A percentile compares a stretch with the other conserved stretches of the same genome.
phyloP scores from a whole-genome alignment of 1,140 invertebrate species.

The Hesperophylax magnus region DNA sequence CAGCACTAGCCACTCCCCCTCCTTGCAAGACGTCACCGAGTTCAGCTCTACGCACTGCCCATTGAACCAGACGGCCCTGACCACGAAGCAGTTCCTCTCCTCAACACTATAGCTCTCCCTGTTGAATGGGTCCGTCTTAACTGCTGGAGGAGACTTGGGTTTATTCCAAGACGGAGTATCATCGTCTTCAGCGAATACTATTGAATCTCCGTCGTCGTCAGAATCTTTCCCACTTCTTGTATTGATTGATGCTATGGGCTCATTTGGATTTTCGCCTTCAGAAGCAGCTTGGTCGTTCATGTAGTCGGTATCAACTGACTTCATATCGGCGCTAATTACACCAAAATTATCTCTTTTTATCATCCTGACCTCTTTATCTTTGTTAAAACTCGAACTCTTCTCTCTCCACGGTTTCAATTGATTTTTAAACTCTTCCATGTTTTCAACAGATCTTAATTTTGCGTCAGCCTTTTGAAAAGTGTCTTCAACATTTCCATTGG shows the following conservation, averaged over 20 bases:
- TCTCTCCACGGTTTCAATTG: not conserved
- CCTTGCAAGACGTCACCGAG: not conserved
- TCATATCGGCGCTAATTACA: not conserved
- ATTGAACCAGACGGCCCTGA: not conserved
- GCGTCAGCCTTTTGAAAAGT: not conserved
- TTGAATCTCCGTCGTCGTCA: not conserved
- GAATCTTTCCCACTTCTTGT: not conserved
- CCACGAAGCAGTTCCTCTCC: conserved; percentile 19
- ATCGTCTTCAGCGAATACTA: not conserved
- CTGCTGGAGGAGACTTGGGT: not conserved
- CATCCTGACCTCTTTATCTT: too few species aligned
- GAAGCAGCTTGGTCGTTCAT: not conserved
- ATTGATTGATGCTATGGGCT: not conserved
- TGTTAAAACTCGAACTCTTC: too few species aligned
- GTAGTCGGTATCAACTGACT: not conserved
- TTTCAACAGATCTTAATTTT: not conserved
- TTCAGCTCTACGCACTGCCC: conserved; percentile 16
- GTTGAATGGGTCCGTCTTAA: not conserved
- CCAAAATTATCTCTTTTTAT: too few species aligned
- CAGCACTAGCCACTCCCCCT: conserved; percentile 27
- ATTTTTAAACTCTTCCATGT: too few species aligned
- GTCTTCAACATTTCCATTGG: too few species aligned
- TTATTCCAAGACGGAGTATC: not conserved
- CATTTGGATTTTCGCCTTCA: not conserved
- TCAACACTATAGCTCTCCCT: conserved; percentile 1